phyloP scores from a whole-genome alignment of 2,888 invertebrate species.

The Saturnia japonica region DNA sequence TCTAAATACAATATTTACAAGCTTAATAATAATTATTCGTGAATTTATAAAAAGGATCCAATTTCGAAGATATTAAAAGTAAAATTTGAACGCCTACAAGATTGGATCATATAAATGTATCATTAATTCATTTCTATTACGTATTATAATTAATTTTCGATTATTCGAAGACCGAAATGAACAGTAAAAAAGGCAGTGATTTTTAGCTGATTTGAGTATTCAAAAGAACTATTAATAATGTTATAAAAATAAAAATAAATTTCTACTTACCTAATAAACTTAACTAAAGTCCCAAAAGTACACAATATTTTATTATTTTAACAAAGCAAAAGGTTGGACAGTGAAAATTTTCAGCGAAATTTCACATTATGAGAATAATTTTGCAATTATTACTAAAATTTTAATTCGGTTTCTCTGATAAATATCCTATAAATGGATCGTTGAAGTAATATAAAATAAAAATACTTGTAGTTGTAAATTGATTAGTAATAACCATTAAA shows the following conservation, averaged over 20 bases:
- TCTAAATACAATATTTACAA: conserved; percentile 81
- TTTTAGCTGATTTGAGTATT: conserved; percentile 68
- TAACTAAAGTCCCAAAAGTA: conserved; percentile 60
- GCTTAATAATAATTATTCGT: conserved; percentile 47
- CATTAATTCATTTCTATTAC: conserved; percentile 35
- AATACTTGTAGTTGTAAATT: not conserved
- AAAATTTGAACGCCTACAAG: conserved; percentile 1
- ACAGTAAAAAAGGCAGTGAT: conserved; percentile 58
- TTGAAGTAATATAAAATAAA: too few relatives aligned
- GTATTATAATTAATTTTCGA: conserved; percentile 31
- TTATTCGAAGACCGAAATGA: conserved; percentile 33
- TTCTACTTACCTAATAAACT: conserved; percentile 30
- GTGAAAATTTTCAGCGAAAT: not conserved
- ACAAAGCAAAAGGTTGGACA: conserved; percentile 8
- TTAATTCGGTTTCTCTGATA: too few relatives aligned
- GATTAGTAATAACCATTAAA: not conserved
- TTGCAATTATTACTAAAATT: too few relatives aligned
- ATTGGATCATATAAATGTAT: not conserved
- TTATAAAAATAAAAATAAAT: conserved; percentile 31
- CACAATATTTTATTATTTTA: conserved; percentile 42
- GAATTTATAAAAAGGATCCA: not conserved
- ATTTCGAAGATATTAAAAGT: not conserved
- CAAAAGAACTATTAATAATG: conserved; percentile 27
- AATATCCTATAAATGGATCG: too few relatives aligned
- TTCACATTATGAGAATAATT: not conserved